Evolutionary conservation across 2,888 invertebrate species (phyloP).

Genomic region (Dexiosoma caninum): DNA sequence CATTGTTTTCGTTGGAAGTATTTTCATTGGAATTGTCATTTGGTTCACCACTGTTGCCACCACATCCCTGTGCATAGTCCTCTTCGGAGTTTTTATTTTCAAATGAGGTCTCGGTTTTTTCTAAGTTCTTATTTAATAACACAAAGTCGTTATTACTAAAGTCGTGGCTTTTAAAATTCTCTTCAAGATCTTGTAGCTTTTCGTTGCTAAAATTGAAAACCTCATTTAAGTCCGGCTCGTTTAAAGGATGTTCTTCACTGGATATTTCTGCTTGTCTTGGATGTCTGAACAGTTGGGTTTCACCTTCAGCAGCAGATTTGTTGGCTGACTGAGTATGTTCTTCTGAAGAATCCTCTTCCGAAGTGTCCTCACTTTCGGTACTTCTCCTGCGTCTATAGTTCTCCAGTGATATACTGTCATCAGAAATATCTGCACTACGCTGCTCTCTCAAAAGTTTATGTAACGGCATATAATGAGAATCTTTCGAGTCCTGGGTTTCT

Average conservation of each 20-base stretch:
- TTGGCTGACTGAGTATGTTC: conserved; percentile 9
- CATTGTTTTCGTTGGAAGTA: conserved; percentile 69
- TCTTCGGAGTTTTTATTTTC: conserved; percentile 62
- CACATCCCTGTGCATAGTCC: conserved; percentile 72
- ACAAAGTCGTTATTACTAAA: neutral
- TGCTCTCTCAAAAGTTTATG: no score
- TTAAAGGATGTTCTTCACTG: neutral
- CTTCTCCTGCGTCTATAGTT: neutral
- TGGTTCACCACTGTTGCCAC: conserved; percentile 68
- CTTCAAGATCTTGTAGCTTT: neutral
- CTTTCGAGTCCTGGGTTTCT: no score
- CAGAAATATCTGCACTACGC: neutral
- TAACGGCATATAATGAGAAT: no score
- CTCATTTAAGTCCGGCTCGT: conserved; percentile 14
- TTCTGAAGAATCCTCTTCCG: conserved; percentile 41
- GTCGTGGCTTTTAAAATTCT: neutral
- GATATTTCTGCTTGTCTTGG: neutral
- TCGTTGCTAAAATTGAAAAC: conserved; percentile 40
- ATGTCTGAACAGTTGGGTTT: no score
- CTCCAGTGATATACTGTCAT: neutral
- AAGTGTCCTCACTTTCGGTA: no score
- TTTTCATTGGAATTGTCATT: conserved; percentile 37
- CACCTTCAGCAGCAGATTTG: neutral
- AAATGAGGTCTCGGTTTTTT: neutral
- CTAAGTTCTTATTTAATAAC: neutral